A percentile compares a stretch with the other conserved stretches of the same genome.
These are phyloP conservation scores for Andrena bucephala DNA, from an alignment of 2,888 invertebrate species.

Conservation along the genomic window DNA sequence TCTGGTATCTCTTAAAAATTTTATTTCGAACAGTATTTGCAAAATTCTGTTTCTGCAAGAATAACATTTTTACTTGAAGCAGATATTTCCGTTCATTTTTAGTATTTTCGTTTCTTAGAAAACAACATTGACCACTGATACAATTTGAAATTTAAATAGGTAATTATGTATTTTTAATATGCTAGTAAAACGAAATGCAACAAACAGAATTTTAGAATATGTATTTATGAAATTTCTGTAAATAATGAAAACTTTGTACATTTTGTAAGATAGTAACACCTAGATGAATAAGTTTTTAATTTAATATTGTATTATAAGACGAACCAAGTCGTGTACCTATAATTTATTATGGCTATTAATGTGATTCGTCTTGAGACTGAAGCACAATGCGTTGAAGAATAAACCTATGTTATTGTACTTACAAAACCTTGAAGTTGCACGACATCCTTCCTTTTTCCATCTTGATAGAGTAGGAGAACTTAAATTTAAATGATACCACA, in stretches of 20 bases:
- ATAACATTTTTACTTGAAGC: background rate
- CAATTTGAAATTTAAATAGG: background rate
- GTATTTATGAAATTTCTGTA: slow-evolving; percentile 49
- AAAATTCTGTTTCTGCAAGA: background rate
- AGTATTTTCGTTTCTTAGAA: background rate
- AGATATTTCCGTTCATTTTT: background rate
- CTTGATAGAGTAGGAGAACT: too few species aligned
- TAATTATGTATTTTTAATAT: background rate
- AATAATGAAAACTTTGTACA: slow-evolving; percentile 64
- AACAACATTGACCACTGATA: background rate
- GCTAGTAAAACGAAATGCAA: background rate
- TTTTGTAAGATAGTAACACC: slow-evolving; percentile 61
- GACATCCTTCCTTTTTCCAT: too few species aligned
- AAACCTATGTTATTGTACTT: slow-evolving; percentile 58
- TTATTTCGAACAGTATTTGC: background rate
- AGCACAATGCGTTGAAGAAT: slow-evolving; percentile 59
- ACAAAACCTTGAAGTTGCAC: background rate
- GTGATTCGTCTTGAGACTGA: slow-evolving; percentile 62
- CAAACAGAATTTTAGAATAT: background rate
- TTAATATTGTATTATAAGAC: slow-evolving; percentile 60
- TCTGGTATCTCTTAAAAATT: background rate
- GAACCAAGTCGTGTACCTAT: slow-evolving; percentile 55
- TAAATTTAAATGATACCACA: background rate
- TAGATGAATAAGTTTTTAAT: slow-evolving; percentile 18
- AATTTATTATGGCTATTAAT: slow-evolving; percentile 65